Evolutionary conservation across 2,888 invertebrate species (phyloP), one percentile per base, ranked within the genome.

Genomic region (Chymomyza caudatula): DNA sequence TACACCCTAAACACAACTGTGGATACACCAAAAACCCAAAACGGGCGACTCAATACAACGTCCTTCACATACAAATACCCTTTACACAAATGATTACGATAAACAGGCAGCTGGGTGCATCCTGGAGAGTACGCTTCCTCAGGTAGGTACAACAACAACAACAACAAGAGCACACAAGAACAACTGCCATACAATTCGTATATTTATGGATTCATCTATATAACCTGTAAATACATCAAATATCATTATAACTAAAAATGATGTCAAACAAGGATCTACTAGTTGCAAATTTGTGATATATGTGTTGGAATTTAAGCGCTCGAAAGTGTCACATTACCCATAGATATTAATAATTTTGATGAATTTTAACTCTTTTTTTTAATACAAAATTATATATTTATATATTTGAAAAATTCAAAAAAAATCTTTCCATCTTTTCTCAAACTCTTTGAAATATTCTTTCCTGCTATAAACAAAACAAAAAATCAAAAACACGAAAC

Each of bases 81-180:
- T 60, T 65, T 29, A 63, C 56, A 49, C 57, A 57, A 63, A 37
- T 2, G 29, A 8, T 37, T 15, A 42, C 22, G 49, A 59, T 20
- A 61, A 61, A 77, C 75, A 90, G 98, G 98, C 88, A 96, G 96
- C 91, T 97, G 97, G 96, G 98, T 99, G 74, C 98, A 98, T 92
- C 98, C 98, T 77, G 98, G 98, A 88, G 99, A 99, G 92, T 99
- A 98, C 91, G 98, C 99, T 71, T 98, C 98, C 76, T 98, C 98
- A 92, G 98, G 98, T 99, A 94, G 88, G 89, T 89, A 86, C 85
- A 88, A 78, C 72, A 53, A 15, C 44, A 47, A 49, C 69, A 65
- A 61, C 76, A 65, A 74, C 73, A 73, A 70, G 72, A 71, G 52
- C 53, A 47, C 15, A 15, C 84, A 69, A 75, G 66, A 72, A 59